phyloP scores from a whole-genome alignment of 2,888 invertebrate species.

The Ptychoptera albimana region DNA sequence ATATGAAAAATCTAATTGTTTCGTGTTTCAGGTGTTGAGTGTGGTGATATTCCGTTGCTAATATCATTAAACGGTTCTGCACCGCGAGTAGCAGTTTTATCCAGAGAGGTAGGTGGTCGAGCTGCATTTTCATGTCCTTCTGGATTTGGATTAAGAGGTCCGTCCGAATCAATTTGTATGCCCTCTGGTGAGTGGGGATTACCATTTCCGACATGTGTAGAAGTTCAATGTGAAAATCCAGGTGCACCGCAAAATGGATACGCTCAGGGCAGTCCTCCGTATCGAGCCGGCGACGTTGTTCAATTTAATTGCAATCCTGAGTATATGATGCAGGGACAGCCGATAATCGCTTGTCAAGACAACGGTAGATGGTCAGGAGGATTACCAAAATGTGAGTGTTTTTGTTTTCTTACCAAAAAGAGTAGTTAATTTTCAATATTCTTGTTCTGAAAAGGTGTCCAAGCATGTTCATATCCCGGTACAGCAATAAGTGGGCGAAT shows the following conservation, averaged over 20 bases:
- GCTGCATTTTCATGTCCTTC: constrained; percentile 66
- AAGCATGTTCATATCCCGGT: constrained; percentile 76
- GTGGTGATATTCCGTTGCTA: constrained; percentile 50
- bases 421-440: constrained; percentile 6
- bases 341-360: constrained; percentile 80
- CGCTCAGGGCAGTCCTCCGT: constrained; percentile 60
- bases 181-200: constrained; percentile 66
- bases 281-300: constrained; percentile 69
- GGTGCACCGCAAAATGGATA: constrained; percentile 62
- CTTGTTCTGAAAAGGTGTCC: constrained; percentile 36
- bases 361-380: constrained; percentile 74
- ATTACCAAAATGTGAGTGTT: constrained; percentile 58
- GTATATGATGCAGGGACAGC: constrained; percentile 77
- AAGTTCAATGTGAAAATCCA: constrained; percentile 65
- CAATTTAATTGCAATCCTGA: constrained; percentile 79
- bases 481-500: constrained; percentile 73
- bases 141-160: constrained; percentile 60
- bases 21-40: constrained; percentile 47
- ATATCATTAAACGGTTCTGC: constrained; percentile 38
- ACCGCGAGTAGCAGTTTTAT: constrained; percentile 54
- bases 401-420: too few species aligned
- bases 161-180: constrained; percentile 57
- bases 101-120: constrained; percentile 63
- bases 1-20: constrained; percentile 1
- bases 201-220: constrained; percentile 63